Evolutionary conservation across 2,797 vertebrate genomes (phyloP).

Genomic region (Ataeniobius toweri): DNA sequence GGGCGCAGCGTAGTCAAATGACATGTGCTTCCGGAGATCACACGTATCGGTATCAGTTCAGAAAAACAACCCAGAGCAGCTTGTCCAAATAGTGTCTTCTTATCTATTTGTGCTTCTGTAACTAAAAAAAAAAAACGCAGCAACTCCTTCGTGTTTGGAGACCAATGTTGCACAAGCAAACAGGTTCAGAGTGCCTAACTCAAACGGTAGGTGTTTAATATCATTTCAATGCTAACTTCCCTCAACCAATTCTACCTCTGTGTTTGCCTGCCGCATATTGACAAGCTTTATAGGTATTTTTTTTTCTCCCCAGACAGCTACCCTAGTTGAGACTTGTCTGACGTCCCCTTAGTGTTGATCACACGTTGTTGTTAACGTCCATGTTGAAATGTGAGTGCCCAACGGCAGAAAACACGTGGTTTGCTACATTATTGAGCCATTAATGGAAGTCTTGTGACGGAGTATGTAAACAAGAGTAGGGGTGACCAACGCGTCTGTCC

Average conservation of each 20-base stretch:
- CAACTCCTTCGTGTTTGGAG: background rate
- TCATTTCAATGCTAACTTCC: background rate
- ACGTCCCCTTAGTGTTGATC: background rate
- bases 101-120: background rate
- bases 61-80: conserved; percentile 32
- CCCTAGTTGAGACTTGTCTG: background rate
- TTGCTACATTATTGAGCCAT: conserved; percentile 68
- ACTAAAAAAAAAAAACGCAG: background rate
- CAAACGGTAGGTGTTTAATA: conserved; percentile 16
- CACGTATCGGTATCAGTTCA: conserved; percentile 53
- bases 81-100: background rate
- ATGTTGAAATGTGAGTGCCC: conserved; percentile 58
- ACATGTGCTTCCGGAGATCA: conserved; percentile 78
- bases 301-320: background rate
- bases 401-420: conserved; percentile 68
- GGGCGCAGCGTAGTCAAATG: conserved; percentile 60
- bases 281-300: background rate
- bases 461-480: conserved; percentile 54
- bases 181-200: conserved; percentile 30
- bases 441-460: conserved; percentile 76
- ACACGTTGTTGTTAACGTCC: conserved; percentile 38
- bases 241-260: background rate
- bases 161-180: background rate
- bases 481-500: background rate
- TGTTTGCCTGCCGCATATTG: background rate